Evolutionary conservation across 2,888 invertebrate genomes (phyloP).

Genomic region (Cetonia aurata): DNA sequence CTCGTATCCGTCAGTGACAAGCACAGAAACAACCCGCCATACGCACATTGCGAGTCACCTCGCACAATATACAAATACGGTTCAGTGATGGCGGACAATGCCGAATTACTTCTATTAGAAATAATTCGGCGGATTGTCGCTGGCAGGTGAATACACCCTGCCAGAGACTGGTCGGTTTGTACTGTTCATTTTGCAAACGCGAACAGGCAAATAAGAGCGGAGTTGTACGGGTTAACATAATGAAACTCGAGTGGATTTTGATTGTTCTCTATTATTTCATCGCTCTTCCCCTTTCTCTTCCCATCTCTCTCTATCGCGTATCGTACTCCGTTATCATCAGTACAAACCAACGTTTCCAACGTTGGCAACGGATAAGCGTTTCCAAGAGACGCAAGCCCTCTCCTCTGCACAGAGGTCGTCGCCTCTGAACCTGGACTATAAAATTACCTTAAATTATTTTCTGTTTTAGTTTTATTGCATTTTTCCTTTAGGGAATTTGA

Average conservation of each 20-base stretch:
- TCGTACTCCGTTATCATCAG: background rate
- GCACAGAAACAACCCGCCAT: background rate
- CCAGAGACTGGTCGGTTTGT: slow-evolving; percentile 3
- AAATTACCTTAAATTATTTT: slow-evolving; percentile 2
- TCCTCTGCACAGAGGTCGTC: too few species aligned
- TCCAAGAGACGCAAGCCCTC: too few species aligned
- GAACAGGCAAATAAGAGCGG: slow-evolving; percentile 24
- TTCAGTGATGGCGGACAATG: slow-evolving; percentile 2
- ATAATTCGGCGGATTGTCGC: slow-evolving; percentile 22
- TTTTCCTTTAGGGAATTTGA: background rate
- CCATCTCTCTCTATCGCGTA: background rate
- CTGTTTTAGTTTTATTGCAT: background rate
- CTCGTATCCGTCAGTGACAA: slow-evolving; percentile 2
- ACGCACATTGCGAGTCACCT: background rate
- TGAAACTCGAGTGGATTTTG: slow-evolving; percentile 42
- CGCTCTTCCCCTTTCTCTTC: slow-evolving; percentile 9
- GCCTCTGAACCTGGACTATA: slow-evolving; percentile 2
- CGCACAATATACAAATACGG: slow-evolving; percentile 7
- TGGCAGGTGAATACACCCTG: slow-evolving; percentile 32
- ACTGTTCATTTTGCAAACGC: slow-evolving; percentile 42
- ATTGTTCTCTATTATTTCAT: slow-evolving; percentile 33
- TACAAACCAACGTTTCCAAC: too few species aligned
- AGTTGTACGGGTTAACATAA: slow-evolving; percentile 40
- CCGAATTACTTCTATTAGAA: slow-evolving; percentile 29
- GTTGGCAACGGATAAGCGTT: too few species aligned